Conservation (phyloP, 1,140 invertebrate genomes). For the Orius insidiosus region DNA sequence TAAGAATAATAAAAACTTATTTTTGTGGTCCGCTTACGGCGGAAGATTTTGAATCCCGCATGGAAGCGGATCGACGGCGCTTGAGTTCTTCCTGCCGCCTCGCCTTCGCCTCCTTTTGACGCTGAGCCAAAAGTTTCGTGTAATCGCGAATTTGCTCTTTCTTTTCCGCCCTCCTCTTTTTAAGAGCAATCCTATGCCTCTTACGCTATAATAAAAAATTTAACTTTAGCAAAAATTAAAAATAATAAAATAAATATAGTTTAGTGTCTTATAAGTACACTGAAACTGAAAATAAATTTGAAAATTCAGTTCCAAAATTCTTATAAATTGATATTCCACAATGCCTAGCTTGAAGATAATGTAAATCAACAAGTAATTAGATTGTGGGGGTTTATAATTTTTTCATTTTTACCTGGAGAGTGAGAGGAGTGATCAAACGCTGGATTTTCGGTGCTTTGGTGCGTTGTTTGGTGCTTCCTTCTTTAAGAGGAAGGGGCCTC, state of each 20-base stretch:
- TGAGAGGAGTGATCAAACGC: slow-evolving; percentile 86
- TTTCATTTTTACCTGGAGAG: slow-evolving; percentile 55
- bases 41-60: slow-evolving; percentile 49
- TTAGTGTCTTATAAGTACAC: slow-evolving; percentile 6
- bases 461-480: slow-evolving; percentile 58
- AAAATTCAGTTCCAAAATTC: background rate
- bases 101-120: slow-evolving; percentile 94
- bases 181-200: slow-evolving; percentile 78
- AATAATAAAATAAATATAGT: no score
- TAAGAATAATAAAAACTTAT: slow-evolving; percentile 7
- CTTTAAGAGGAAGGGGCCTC: slow-evolving; percentile 73
- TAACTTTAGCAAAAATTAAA: no score
- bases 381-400: background rate
- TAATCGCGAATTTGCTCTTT: slow-evolving; percentile 88
- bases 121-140: slow-evolving; percentile 84
- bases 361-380: background rate
- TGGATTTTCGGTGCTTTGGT: slow-evolving; percentile 97
- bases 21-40: slow-evolving; percentile 1
- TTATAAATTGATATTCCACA: slow-evolving; percentile 5
- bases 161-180: slow-evolving; percentile 71
- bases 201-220: slow-evolving; percentile 49
- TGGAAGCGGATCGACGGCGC: slow-evolving; percentile 55
- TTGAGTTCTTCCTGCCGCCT: slow-evolving; percentile 56
- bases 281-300: background rate
- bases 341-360: background rate